Percentiles rank a stretch among this genome's conserved stretches.
phyloP scores from a whole-genome alignment of 2,113 vertebrate genomes.

The Microtus richardsoni region DNA sequence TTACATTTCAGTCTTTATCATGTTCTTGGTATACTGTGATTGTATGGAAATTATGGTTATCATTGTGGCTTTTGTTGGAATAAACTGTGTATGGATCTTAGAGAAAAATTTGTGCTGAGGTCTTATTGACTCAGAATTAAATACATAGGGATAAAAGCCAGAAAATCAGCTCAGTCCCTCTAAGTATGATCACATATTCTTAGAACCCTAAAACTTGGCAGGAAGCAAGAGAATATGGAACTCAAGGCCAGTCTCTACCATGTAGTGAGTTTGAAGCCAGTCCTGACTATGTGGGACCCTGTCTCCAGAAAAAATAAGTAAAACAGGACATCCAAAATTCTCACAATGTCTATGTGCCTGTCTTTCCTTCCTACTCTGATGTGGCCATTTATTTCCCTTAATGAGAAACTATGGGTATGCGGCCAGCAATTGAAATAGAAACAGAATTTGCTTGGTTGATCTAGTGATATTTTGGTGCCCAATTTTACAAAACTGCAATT shows the following conservation, averaged over 20 bases:
- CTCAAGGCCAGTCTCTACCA: neutral
- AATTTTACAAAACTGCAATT: neutral
- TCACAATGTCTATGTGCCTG: neutral
- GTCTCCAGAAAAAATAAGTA: neutral
- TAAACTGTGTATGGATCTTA: neutral
- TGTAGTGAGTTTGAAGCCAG: neutral
- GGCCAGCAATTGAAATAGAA: neutral
- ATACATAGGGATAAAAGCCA: neutral
- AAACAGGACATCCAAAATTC: neutral
- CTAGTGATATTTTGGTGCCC: neutral
- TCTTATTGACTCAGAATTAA: slow-evolving; percentile 1
- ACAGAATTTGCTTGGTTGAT: neutral
- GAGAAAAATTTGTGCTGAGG: neutral
- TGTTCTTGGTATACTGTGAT: neutral
- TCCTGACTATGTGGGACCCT: neutral
- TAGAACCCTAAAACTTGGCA: neutral
- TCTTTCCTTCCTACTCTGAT: neutral
- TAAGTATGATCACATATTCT: neutral
- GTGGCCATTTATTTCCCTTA: neutral
- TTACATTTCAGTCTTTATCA: neutral
- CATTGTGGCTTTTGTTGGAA: neutral
- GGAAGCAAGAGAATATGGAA: neutral
- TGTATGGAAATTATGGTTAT: neutral
- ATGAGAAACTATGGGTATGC: neutral
- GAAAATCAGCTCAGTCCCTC: too few species aligned